These are phyloP conservation scores for Sesia bembeciformis DNA, from an alignment of 2,888 invertebrate genomes.

Conservation along the genomic window DNA sequence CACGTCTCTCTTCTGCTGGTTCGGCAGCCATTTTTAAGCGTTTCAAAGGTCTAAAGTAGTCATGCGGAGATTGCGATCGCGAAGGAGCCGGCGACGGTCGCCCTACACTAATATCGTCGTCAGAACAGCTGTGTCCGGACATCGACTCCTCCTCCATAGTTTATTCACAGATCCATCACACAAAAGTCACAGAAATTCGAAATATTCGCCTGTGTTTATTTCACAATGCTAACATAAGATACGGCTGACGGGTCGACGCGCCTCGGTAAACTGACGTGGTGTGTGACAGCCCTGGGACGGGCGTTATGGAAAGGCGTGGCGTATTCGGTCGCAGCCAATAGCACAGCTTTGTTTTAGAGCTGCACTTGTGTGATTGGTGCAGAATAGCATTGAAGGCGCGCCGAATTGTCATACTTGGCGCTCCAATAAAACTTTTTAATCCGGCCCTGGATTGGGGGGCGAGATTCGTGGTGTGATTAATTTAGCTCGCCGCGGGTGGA, in stretches of 20 bases:
- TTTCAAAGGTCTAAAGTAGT: constrained; percentile 87
- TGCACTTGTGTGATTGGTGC: constrained; percentile 36
- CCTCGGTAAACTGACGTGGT: constrained; percentile 70
- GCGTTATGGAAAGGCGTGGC: constrained; percentile 47
- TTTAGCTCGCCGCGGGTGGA: constrained; percentile 45
- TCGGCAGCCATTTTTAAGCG: constrained; percentile 84
- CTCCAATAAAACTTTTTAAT: constrained; percentile 74
- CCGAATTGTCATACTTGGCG: constrained; percentile 53
- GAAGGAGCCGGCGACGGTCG: constrained; percentile 77
- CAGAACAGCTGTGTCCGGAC: constrained; percentile 69
- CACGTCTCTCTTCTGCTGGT: constrained; percentile 68
- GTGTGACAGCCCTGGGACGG: constrained; percentile 59
- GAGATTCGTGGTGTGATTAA: constrained; percentile 73
- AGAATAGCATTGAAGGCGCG: constrained; percentile 32
- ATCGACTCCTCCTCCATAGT: constrained; percentile 67
- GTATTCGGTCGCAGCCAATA: constrained; percentile 35
- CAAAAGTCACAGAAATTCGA: constrained; percentile 54
- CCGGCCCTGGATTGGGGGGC: constrained; percentile 66
- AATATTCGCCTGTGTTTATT: constrained; percentile 37
- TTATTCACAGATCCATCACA: constrained; percentile 69
- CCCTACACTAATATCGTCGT: constrained; percentile 87
- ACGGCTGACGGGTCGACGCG: constrained; percentile 69
- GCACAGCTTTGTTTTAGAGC: constrained; percentile 19
- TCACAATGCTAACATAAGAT: constrained; percentile 47
- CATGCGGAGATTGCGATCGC: constrained; percentile 74